Base-by-base conservation (phyloP, 1,140 invertebrate genomes). In the Drosophila kohkoa region DNA sequence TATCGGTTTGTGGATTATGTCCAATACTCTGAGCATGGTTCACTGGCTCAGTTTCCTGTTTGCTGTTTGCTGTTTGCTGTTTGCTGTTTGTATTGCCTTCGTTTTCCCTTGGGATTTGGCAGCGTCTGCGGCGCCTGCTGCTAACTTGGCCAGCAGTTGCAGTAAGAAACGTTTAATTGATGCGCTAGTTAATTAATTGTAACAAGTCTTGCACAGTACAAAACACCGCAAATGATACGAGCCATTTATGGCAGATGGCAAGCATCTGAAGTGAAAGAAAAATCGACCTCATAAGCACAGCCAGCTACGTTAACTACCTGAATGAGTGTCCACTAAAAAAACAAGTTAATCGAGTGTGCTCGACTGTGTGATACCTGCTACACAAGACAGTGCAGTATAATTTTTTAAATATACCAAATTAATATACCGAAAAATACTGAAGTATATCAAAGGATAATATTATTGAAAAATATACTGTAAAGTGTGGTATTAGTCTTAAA, bases 181-280 rank as follows among this genome's bases (percentile, higher is more conserved):
- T 80, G 77, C 83, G 66, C 59, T 63, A 89, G 83, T 89, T 87
- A 87, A 87, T 87, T 87, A 87, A 87, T 87, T 87, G 83, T 80
- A 82, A 83, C 83, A 87, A 87, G 80, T 83, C 45, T 51, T 54
- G 41, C 62, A 52, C 59, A 38, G 58, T 59, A 69, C 81, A 78
- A 82, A 82, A 66, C 81, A 63, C 67, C 45, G 82, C 82, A 51
- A 64, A 67, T 73, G 60, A 69, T 66, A 59, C 52, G 59, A 77
- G 65, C 71, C 68, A 58, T 77, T 71, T 78, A 83, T 79, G 76
- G 66, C 71, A 77, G 73, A 46, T 70, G 68, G 52, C 59, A 45
- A 45, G 20, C 20, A 25, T 25, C 20, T 25, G 20, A 25, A 25
- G 20, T 25, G 20, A 49, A 54, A 55, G 68, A 72, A 72, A 77